These are phyloP conservation scores for Tarsius wallacei DNA, from an alignment of 2,797 vertebrate species.

Conservation along the genomic window DNA sequence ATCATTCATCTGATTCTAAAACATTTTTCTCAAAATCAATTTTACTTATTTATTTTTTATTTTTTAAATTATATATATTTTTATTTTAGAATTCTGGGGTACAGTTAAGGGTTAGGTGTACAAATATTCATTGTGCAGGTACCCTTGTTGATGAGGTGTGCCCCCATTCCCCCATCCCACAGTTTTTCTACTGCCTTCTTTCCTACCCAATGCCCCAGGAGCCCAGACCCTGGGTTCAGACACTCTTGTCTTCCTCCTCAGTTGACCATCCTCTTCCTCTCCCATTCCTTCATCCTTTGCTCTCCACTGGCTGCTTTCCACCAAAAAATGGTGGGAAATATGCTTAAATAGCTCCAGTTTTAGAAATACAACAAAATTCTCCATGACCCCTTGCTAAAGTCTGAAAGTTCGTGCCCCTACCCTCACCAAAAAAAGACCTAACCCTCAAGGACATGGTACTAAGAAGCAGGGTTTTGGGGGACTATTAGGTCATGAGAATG, in stretches of 20 bases:
- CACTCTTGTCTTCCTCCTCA: background rate
- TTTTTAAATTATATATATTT: too few species aligned
- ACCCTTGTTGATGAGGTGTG: too few species aligned
- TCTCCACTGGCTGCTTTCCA: background rate
- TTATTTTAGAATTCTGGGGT: too few species aligned
- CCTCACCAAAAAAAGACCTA: background rate
- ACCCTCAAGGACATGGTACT: background rate
- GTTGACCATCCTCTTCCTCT: background rate
- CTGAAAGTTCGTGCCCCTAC: background rate
- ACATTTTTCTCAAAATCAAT: too few species aligned
- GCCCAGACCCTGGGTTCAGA: background rate
- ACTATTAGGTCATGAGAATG: background rate
- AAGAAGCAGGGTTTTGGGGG: background rate
- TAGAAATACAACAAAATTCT: slow-evolving; percentile 22
- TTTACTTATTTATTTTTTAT: too few species aligned
- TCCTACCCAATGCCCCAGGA: background rate
- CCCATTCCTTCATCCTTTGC: background rate
- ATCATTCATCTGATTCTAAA: too few species aligned
- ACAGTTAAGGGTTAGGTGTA: too few species aligned
- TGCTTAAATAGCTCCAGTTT: background rate
- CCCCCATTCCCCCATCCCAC: too few species aligned
- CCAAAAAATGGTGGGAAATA: background rate
- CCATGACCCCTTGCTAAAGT: background rate
- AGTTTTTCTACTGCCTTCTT: background rate
- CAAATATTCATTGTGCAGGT: too few species aligned